Percentiles rank a stretch among this genome's conserved stretches.
These are phyloP conservation scores for Philaenus spumarius DNA, from an alignment of 1,140 invertebrate species.

Conservation along the genomic window DNA sequence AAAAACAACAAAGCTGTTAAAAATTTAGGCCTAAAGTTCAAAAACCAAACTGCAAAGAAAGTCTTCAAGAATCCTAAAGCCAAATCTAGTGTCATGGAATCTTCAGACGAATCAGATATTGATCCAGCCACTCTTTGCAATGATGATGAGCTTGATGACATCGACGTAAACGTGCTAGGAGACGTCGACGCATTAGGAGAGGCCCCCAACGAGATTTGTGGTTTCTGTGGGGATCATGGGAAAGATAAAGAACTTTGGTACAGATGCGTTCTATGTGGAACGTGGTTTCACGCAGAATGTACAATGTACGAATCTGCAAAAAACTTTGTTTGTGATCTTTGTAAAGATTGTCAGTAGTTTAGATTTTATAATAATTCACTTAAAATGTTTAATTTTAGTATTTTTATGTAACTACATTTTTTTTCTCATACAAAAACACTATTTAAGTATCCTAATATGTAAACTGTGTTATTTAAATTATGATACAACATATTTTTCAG, in stretches of 20 bases:
- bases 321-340: constrained; percentile 14
- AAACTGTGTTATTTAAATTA: too few species aligned
- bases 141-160: constrained; percentile 7
- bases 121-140: neutral
- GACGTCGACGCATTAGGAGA: neutral
- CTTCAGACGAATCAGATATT: neutral
- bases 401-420: too few species aligned
- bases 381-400: too few species aligned
- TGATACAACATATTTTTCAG: too few species aligned
- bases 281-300: constrained; percentile 21
- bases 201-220: constrained; percentile 1
- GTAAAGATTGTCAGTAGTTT: neutral
- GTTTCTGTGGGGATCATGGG: constrained; percentile 22
- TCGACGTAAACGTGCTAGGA: neutral
- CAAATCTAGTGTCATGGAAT: too few species aligned
- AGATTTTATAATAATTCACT: too few species aligned
- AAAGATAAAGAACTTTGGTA: constrained; percentile 23
- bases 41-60: too few species aligned
- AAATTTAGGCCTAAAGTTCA: too few species aligned
- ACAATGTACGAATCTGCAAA: constrained; percentile 16
- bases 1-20: too few species aligned
- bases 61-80: too few species aligned
- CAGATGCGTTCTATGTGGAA: constrained; percentile 16
- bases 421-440: too few species aligned
- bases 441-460: too few species aligned